Evolutionary conservation across 2,797 vertebrate genomes (phyloP).

Genomic region (Chelonia mydas): DNA sequence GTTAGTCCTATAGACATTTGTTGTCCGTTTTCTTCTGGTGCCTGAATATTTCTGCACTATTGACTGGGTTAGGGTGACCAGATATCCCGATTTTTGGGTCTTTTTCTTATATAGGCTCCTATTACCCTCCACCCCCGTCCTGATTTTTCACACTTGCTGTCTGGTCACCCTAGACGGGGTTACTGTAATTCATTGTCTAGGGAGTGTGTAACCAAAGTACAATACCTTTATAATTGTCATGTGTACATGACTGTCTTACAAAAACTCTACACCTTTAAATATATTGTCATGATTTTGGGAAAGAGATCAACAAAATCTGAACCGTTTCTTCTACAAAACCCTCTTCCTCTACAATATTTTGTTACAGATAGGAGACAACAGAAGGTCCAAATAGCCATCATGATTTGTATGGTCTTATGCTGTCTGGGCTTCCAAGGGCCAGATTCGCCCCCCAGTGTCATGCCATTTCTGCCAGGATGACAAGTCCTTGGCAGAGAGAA

Average conservation of each 20-base stretch:
- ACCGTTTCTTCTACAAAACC: neutral
- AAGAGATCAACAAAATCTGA: neutral
- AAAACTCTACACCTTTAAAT: neutral
- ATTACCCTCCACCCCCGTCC: too few species aligned
- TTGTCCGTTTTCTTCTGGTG: conserved; percentile 54
- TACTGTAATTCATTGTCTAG: conserved; percentile 37
- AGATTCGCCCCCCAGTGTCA: neutral
- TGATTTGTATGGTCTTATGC: neutral
- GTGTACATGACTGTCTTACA: neutral
- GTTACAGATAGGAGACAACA: neutral
- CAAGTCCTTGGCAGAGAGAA: neutral
- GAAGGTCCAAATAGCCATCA: neutral
- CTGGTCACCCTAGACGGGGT: neutral
- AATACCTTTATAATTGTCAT: conserved; percentile 14
- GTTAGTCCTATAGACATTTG: conserved; percentile 59
- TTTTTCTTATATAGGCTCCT: too few species aligned
- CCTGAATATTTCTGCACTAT: conserved; percentile 61
- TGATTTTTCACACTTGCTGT: too few species aligned
- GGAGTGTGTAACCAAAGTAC: conserved; percentile 25
- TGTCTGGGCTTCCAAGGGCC: neutral
- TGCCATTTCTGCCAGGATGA: neutral
- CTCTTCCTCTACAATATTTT: neutral
- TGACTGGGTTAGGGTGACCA: conserved; percentile 47
- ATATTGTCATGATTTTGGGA: neutral
- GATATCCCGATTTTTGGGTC: too few species aligned